Base-by-base conservation (phyloP, 2,797 vertebrate genomes). In the Pipistrellus nathusii region DNA sequence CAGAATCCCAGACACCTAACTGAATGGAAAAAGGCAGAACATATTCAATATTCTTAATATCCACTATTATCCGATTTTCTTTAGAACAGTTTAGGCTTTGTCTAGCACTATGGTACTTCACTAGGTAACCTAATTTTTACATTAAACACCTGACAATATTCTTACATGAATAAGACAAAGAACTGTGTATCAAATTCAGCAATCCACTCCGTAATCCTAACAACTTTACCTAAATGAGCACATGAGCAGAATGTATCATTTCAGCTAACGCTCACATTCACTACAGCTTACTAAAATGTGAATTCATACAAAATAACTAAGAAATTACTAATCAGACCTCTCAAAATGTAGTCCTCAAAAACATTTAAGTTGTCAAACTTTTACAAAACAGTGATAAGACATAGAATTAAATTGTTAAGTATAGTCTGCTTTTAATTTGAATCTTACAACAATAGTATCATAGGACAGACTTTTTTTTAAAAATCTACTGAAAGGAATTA, bases 281-380 rank as follows among this genome's bases (percentile, higher is more conserved):
- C 17, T 57, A 84, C 5, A 71, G 32, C 25, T 73, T 53, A 84
- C 20, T 41, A 85, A 93, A 84, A 90, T 32, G 51, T 87, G 44
- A 94, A 92, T 64, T 48, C 30, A 76, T n/a, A 10, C 20, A 85
- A 90, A 94, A 83, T 88, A 44, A 44, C 44, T 44, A 86, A 53
- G 73, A 90, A 93, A 90, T 87, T 85, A 86, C 59, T 83, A 84
- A 30, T 55, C 6, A 18, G 51, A 10, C 6, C 53, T 59, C 84
- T 95, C 66, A 94, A 88, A 88, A 82, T 77, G 85, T 66, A 86
- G 38, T 76, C 32, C 27, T 94, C 66, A 84, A 91, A 94, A 96
- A 82, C n/a, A 55, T 30, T 35, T 48, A 94, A 85, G 21, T 55
- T 76, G 21, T 90, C n/a, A 93, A 76, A 96, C 11, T 80, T 85